These are phyloP conservation scores for Aphaenogaster rudis DNA, from an alignment of 1,140 invertebrate genomes.

Conservation along the genomic window DNA sequence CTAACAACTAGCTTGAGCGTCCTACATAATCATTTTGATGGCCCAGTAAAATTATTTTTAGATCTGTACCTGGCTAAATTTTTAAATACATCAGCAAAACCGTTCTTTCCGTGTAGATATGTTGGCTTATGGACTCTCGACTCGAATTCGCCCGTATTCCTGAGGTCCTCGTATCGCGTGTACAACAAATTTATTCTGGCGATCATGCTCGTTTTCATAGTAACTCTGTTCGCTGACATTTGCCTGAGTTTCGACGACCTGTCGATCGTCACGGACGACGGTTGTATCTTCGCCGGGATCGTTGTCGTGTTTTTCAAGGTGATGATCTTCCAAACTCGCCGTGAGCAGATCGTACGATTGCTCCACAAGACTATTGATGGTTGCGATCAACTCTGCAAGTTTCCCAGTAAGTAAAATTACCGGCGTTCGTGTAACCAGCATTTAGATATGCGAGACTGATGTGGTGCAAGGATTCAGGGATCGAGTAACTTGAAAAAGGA, in stretches of 20 bases:
- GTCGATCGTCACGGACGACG: slow-evolving; percentile 76
- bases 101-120: slow-evolving; percentile 42
- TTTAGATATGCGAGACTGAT: not conserved
- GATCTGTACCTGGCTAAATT: too few relatives aligned
- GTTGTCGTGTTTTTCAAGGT: slow-evolving; percentile 73
- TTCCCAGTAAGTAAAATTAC: slow-evolving; percentile 72
- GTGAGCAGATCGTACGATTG: slow-evolving; percentile 71
- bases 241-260: slow-evolving; percentile 69
- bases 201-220: slow-evolving; percentile 55
- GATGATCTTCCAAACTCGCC: slow-evolving; percentile 75
- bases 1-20: too few relatives aligned
- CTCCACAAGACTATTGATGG: slow-evolving; percentile 69
- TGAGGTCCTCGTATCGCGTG: slow-evolving; percentile 55
- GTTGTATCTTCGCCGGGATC: slow-evolving; percentile 76
- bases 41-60: too few relatives aligned
- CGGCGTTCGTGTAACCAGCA: not conserved
- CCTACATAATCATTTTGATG: too few relatives aligned
- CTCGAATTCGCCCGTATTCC: slow-evolving; percentile 13
- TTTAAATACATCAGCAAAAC: too few relatives aligned
- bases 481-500: too few relatives aligned
- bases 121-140: slow-evolving; percentile 61
- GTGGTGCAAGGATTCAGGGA: not conserved
- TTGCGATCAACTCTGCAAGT: slow-evolving; percentile 73
- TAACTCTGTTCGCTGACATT: slow-evolving; percentile 63
- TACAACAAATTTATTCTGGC: slow-evolving; percentile 68